Evolutionary conservation across 1,140 invertebrate genomes (phyloP).

Genomic region (Colletes latitarsis): DNA sequence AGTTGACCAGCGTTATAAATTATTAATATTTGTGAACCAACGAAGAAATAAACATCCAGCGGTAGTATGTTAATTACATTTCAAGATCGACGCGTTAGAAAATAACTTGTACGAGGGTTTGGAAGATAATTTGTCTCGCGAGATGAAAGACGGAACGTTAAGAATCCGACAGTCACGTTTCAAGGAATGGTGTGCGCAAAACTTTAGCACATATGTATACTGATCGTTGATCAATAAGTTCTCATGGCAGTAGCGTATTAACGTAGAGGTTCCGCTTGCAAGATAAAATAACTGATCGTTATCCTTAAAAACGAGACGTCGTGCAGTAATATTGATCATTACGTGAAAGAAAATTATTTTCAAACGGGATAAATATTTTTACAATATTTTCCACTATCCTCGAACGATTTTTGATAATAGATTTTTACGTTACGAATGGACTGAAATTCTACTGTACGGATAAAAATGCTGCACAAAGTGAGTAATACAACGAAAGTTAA

Average conservation of each 20-base stretch:
- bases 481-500: too few relatives aligned
- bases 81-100: slow-evolving; percentile 11
- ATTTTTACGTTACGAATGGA: too few relatives aligned
- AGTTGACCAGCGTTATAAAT: too few relatives aligned
- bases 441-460: not conserved
- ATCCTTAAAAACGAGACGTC: not conserved
- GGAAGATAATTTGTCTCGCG: not conserved
- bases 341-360: not conserved
- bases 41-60: not conserved
- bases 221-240: slow-evolving; percentile 68
- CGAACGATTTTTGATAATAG: not conserved
- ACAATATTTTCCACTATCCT: not conserved
- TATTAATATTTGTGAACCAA: not conserved
- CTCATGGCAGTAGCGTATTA: slow-evolving; percentile 49
- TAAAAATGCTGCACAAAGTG: not conserved
- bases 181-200: slow-evolving; percentile 25
- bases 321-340: not conserved
- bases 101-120: not conserved
- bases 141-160: not conserved
- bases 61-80: slow-evolving; percentile 32
- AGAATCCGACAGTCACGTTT: slow-evolving; percentile 25
- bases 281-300: not conserved
- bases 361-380: not conserved
- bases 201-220: slow-evolving; percentile 44
- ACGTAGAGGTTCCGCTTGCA: not conserved